A percentile compares a stretch with the other conserved stretches of the same genome.
Evolutionary conservation across 2,888 invertebrate genomes (phyloP).

Genomic region (Anthophora plumipes): DNA sequence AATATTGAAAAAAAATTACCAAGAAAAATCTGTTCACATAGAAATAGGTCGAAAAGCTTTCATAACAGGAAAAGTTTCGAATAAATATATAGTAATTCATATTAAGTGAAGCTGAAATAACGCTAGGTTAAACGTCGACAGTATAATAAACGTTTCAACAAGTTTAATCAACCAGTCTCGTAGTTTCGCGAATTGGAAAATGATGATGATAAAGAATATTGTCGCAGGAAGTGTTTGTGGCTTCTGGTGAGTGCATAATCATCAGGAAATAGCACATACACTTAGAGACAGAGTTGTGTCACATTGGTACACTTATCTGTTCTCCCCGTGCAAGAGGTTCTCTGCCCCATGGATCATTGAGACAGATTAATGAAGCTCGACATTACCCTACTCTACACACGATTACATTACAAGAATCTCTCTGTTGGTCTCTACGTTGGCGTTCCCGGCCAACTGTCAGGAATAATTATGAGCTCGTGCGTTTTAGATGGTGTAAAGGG

Average conservation of each 20-base stretch:
- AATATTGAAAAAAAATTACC: background rate
- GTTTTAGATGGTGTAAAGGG: background rate
- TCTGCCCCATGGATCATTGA: background rate
- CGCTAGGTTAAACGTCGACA: background rate
- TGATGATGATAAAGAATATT: slow-evolving; percentile 30
- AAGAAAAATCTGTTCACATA: no score
- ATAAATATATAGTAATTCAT: no score
- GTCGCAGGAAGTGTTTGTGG: slow-evolving; percentile 48
- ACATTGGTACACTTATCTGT: slow-evolving; percentile 32
- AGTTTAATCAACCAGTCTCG: background rate
- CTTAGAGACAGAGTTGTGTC: slow-evolving; percentile 29
- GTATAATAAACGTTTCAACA: background rate
- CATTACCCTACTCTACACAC: background rate
- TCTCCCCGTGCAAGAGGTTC: slow-evolving; percentile 6
- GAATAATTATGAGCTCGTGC: background rate
- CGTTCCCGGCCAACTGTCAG: background rate
- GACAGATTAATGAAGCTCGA: background rate
- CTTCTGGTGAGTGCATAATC: slow-evolving; percentile 37
- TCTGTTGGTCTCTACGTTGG: background rate
- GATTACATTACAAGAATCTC: background rate
- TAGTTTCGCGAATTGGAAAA: slow-evolving; percentile 11
- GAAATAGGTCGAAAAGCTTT: background rate
- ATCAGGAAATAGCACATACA: slow-evolving; percentile 50
- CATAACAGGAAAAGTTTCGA: background rate
- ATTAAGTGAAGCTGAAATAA: background rate